Evolutionary conservation across 1,140 invertebrate genomes (phyloP).

Genomic region (Eurosta solidaginis): DNA sequence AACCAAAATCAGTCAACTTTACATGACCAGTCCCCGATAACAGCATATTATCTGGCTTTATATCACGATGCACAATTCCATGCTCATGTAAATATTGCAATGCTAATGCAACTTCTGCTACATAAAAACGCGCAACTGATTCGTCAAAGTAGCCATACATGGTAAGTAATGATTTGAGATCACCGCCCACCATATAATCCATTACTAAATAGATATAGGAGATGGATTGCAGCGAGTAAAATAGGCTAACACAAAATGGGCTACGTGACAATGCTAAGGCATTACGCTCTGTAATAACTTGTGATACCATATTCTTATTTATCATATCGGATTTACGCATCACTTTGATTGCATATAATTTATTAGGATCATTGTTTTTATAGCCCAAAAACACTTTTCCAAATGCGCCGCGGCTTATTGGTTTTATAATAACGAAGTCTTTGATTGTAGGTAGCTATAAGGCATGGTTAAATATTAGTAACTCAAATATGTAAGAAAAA

Average conservation of each 20-base stretch:
- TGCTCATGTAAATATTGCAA: slow-evolving; percentile 95
- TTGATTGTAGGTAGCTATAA: slow-evolving; percentile 74
- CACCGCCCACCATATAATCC: slow-evolving; percentile 97
- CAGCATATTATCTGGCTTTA: slow-evolving; percentile 98
- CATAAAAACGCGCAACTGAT: slow-evolving; percentile 88
- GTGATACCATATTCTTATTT: slow-evolving; percentile 91
- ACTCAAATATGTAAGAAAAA: too few species aligned
- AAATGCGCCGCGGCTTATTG: slow-evolving; percentile 92
- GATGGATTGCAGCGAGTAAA: slow-evolving; percentile 88
- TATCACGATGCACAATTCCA: slow-evolving; percentile 94
- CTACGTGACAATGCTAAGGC: slow-evolving; percentile 86
- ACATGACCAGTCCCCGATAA: slow-evolving; percentile 93
- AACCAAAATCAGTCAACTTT: slow-evolving; percentile 97
- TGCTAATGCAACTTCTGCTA: slow-evolving; percentile 92
- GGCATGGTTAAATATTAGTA: too few species aligned
- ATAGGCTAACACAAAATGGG: slow-evolving; percentile 92
- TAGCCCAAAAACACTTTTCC: slow-evolving; percentile 93
- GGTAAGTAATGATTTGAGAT: slow-evolving; percentile 87
- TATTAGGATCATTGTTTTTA: slow-evolving; percentile 80
- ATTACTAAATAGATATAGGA: slow-evolving; percentile 90
- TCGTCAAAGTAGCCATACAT: slow-evolving; percentile 91
- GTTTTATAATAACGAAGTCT: slow-evolving; percentile 91
- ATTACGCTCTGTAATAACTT: slow-evolving; percentile 91
- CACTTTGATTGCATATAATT: slow-evolving; percentile 93
- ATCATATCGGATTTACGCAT: slow-evolving; percentile 97